Evolutionary conservation across 1,140 invertebrate genomes (phyloP), one percentile per base, ranked within the genome.

Genomic region (Teleogryllus occipitalis): DNA sequence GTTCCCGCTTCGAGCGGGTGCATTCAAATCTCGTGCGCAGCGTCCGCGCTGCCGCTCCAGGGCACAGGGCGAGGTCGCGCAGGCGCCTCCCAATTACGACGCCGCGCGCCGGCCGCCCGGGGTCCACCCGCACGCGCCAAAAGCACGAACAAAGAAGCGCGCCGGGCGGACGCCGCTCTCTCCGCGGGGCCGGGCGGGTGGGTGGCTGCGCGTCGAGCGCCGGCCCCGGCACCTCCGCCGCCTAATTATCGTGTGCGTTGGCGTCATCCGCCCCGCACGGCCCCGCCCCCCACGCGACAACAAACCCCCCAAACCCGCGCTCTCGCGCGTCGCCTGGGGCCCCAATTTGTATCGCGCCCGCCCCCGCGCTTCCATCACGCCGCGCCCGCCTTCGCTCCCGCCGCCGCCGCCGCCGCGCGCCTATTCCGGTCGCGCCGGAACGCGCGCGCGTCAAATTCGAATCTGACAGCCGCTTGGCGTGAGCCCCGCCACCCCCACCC

Each of bases 341-440:
- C 4, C 12, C n/a, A 75, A 39, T 73, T 8, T 80, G 73, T 79
- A 80, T 73, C n/a, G 18, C 54, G 76, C 74, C 74, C 79, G 47
- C 46, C 79, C 54, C 18, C 54, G 10, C 54, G 0, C 54, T 14
- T 65, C 54, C 54, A 10, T 65, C 18, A 14, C 54, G 54, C 54
- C 2, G 18, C 10, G 18, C 2, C 18, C 54, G 18, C 74, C 79
- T 75, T 74, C 77, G 27, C 65, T 54, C 46, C 47, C 21, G 49
- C 47, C 22, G 21, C 47, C 21, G 49, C 47, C 22, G 21, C 76
- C 72, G 46, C 48, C 75, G 46, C 22, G 65, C 46, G n/a, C 18
- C 54, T 65, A 65, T 65, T 65, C 54, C 54, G 54, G 18, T 14
- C 10, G 54, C 54, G 54, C 2, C 54, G 54, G 10, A 39, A 65